Evolutionary conservation across 2,797 vertebrate genomes (phyloP).

Genomic region (Sebastes variabilis): DNA sequence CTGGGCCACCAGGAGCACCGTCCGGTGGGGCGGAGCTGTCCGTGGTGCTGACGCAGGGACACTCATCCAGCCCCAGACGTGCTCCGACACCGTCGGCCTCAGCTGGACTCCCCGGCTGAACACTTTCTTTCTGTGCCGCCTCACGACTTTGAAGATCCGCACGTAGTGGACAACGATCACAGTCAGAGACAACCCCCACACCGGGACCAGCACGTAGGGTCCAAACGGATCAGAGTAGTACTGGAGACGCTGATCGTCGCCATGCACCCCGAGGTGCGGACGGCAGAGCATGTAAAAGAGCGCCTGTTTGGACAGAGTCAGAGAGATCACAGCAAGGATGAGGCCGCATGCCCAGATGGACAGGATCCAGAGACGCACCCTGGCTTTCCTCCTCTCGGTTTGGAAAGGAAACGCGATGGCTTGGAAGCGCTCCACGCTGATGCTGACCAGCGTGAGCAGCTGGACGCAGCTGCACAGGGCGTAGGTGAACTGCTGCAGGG

Average conservation of each 20-base stretch:
- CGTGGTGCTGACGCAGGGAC: not conserved
- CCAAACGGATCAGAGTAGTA: slow-evolving; percentile 60
- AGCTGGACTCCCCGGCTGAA: slow-evolving; percentile 63
- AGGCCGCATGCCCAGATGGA: slow-evolving; percentile 66
- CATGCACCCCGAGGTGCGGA: not conserved
- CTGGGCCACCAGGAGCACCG: slow-evolving; percentile 26
- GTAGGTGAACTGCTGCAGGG: slow-evolving; percentile 72
- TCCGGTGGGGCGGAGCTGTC: not conserved
- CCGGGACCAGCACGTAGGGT: slow-evolving; percentile 68
- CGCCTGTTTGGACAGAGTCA: slow-evolving; percentile 50
- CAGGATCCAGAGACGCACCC: slow-evolving; percentile 65
- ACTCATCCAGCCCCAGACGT: slow-evolving; percentile 28
- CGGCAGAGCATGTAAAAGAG: slow-evolving; percentile 62
- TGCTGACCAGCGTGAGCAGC: slow-evolving; percentile 74
- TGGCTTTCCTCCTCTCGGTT: slow-evolving; percentile 38
- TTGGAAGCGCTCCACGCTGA: slow-evolving; percentile 75
- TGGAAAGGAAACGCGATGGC: slow-evolving; percentile 72
- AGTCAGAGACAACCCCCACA: slow-evolving; percentile 65
- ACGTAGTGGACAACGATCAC: slow-evolving; percentile 72
- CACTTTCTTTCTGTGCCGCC: slow-evolving; percentile 67
- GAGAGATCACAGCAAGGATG: slow-evolving; percentile 48
- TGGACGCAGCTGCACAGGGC: slow-evolving; percentile 76
- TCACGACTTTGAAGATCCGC: slow-evolving; percentile 71
- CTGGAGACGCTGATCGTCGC: not conserved
- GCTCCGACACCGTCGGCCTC: slow-evolving; percentile 37